Conservation (phyloP, 2,888 invertebrate species). For the Dysmachus trigonus region DNA sequence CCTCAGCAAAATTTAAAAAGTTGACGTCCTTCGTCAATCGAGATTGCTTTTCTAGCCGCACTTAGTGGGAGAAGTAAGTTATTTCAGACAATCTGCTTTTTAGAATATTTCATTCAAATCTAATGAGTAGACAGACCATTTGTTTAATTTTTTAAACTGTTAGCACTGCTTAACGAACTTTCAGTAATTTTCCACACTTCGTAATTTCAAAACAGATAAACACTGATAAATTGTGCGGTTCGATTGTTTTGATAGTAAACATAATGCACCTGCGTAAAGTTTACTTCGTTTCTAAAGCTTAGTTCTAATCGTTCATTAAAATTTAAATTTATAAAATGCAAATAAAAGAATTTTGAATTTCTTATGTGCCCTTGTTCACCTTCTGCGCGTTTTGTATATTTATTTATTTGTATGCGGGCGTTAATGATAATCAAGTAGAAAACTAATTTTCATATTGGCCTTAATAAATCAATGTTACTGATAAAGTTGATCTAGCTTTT, state of each 20-base stretch:
- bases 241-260: not conserved
- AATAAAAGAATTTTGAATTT: not conserved
- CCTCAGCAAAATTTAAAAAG: not conserved
- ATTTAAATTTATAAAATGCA: not conserved
- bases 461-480: not conserved
- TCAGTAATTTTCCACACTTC: no score
- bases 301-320: not conserved
- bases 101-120: no score
- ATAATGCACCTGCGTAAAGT: not conserved
- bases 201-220: not conserved
- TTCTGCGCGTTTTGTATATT: not conserved
- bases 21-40: not conserved
- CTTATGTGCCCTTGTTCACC: not conserved
- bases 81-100: not conserved
- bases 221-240: not conserved
- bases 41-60: not conserved
- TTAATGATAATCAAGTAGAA: not conserved
- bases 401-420: not conserved
- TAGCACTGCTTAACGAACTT: not conserved
- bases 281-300: not conserved
- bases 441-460: not conserved
- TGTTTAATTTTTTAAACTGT: not conserved
- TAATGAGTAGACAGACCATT: not conserved
- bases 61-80: not conserved
- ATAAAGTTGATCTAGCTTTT: no score